Percentiles rank a stretch among this genome's conserved stretches.
phyloP scores from a whole-genome alignment of 1,140 invertebrate genomes.

The Zaprionus capensis region DNA sequence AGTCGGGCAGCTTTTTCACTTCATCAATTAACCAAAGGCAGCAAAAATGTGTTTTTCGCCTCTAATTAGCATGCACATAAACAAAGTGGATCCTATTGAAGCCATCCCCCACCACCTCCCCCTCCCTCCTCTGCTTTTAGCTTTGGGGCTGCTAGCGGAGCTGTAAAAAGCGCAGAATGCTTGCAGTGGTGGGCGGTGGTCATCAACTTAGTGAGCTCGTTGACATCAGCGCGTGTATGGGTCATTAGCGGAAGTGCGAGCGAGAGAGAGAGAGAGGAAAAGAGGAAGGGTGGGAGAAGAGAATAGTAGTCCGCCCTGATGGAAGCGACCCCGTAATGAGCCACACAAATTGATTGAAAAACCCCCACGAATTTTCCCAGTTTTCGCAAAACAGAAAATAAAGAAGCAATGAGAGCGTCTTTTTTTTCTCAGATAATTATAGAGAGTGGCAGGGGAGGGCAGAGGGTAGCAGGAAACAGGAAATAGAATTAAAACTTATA shows the following conservation, averaged over 20 bases:
- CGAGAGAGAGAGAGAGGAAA: not conserved
- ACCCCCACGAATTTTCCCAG: constrained; percentile 20
- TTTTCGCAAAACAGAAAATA: not conserved
- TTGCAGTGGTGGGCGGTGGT: constrained; percentile 25
- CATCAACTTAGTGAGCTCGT: constrained; percentile 24
- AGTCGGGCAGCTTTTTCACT: constrained; percentile 64
- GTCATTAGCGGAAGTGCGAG: constrained; percentile 50
- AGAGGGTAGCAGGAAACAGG: not conserved
- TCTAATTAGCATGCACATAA: constrained; percentile 81
- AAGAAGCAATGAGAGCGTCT: not conserved
- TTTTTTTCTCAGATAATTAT: constrained; percentile 1
- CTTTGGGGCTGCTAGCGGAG: constrained; percentile 26
- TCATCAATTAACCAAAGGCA: constrained; percentile 80
- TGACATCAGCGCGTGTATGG: constrained; percentile 16
- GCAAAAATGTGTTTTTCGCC: constrained; percentile 75
- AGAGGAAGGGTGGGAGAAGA: not conserved
- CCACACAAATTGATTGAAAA: constrained; percentile 39
- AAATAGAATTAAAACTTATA: constrained; percentile 11
- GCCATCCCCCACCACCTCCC: not conserved
- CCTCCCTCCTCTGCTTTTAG: not conserved
- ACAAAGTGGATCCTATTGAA: constrained; percentile 79
- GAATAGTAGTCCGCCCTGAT: not conserved
- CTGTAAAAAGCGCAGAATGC: constrained; percentile 40
- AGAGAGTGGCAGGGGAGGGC: not conserved
- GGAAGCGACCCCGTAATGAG: constrained; percentile 21